phyloP scores from a whole-genome alignment of 1,140 invertebrate species.

The Brachystomella parvula region DNA sequence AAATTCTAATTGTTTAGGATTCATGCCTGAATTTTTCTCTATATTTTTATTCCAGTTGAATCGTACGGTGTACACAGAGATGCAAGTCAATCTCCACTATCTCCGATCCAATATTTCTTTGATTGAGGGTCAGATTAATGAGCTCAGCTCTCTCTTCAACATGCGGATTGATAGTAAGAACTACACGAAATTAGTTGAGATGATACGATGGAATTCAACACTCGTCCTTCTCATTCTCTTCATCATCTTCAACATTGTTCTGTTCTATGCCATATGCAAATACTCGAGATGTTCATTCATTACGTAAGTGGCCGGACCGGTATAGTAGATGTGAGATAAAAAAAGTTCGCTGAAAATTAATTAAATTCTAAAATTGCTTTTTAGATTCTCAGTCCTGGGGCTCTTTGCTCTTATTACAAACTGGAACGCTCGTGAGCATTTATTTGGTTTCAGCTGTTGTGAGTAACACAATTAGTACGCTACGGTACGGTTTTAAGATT shows the following conservation, averaged over 20 bases:
- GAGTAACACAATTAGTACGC: background rate
- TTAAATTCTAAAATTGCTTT: background rate
- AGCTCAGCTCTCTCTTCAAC: background rate
- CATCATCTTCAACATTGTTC: slow-evolving; percentile 67
- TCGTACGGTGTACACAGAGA: background rate
- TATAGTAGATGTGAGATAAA: background rate
- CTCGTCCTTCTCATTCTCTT: slow-evolving; percentile 67
- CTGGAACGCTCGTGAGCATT: slow-evolving; percentile 73
- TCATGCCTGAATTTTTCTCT: background rate
- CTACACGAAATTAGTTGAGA: slow-evolving; percentile 14
- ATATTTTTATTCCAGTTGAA: background rate
- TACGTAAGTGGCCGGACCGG: slow-evolving; percentile 50
- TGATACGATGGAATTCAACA: slow-evolving; percentile 63
- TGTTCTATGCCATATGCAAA: slow-evolving; percentile 70
- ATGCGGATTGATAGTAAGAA: background rate
- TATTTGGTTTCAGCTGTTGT: slow-evolving; percentile 45
- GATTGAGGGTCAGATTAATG: background rate
- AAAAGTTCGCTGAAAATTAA: background rate
- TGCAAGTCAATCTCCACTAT: slow-evolving; percentile 11
- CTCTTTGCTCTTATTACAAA: slow-evolving; percentile 81
- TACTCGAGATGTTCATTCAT: slow-evolving; percentile 75
- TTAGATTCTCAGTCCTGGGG: slow-evolving; percentile 46
- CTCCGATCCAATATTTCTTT: background rate
- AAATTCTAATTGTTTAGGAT: background rate
- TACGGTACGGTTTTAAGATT: background rate